These are phyloP conservation scores for Drosophila heteroneura DNA, from an alignment of 2,888 invertebrate genomes.

Conservation along the genomic window DNA sequence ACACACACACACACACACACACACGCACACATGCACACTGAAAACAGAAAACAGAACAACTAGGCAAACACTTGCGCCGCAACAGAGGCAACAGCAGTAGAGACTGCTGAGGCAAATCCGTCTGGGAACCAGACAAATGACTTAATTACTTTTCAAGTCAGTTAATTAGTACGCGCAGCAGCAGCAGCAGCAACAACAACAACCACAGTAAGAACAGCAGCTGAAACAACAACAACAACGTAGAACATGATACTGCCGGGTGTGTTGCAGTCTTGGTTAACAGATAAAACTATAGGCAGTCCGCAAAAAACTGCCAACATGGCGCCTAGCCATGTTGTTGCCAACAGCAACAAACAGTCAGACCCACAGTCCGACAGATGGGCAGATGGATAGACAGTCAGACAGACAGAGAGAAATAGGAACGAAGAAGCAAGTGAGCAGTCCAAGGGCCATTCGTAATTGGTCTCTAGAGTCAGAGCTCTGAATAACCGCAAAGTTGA, in stretches of 20 bases:
- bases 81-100: not conserved
- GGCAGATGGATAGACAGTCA: conserved; percentile 1
- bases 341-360: conserved; percentile 5
- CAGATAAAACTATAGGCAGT: conserved; percentile 50
- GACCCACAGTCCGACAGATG: conserved; percentile 10
- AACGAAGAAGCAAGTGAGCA: conserved; percentile 13
- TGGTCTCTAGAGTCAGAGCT: conserved; percentile 12
- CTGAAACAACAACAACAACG: conserved; percentile 23
- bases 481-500: conserved; percentile 62
- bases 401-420: not conserved
- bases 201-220: conserved; percentile 15
- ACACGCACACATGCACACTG: not conserved
- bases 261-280: conserved; percentile 47
- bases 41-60: conserved; percentile 28
- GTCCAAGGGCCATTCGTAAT: conserved; percentile 17
- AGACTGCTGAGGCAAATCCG: conserved; percentile 52
- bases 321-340: conserved; percentile 2
- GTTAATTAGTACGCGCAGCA: conserved; percentile 72
- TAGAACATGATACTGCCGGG: conserved; percentile 37
- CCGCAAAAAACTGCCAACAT: conserved; percentile 29
- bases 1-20: not conserved
- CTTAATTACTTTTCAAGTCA: conserved; percentile 82
- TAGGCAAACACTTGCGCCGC: conserved; percentile 54
- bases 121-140: conserved; percentile 78
- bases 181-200: conserved; percentile 8